Conservation (phyloP, 37 sponge, comb jelly and placozoan genomes). For the Haliclona indistincta region DNA sequence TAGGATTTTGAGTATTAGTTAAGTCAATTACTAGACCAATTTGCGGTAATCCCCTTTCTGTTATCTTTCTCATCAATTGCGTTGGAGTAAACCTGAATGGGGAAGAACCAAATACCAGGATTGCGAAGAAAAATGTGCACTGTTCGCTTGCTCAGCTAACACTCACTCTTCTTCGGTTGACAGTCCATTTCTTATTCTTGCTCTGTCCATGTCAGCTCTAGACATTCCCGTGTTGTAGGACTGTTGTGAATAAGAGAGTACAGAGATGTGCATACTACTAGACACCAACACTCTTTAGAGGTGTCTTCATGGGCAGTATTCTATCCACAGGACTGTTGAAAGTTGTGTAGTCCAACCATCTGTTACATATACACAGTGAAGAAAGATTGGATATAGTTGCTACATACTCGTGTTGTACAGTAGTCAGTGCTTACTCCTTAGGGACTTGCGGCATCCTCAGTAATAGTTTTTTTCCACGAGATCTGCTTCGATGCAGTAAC, state of each 20-base stretch:
- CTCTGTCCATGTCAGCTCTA: neutral
- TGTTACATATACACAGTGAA: neutral
- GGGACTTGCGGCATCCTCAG: too few relatives aligned
- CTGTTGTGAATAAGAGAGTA: slow-evolving; percentile 15
- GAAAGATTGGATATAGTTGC: too few relatives aligned
- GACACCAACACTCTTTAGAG: slow-evolving; percentile 61
- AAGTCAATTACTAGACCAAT: slow-evolving; percentile 78
- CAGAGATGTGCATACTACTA: neutral
- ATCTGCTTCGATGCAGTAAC: too few relatives aligned
- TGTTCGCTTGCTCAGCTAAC: too few relatives aligned
- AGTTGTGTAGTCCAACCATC: slow-evolving; percentile 78
- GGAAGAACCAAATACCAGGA: too few relatives aligned
- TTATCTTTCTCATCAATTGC: slow-evolving; percentile 38
- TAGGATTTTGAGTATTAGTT: slow-evolving; percentile 64
- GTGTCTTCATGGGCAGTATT: slow-evolving; percentile 80
- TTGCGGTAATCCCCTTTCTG: slow-evolving; percentile 14
- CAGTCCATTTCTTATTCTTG: slow-evolving; percentile 15
- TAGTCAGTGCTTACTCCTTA: too few relatives aligned
- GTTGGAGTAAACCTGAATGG: slow-evolving; percentile 67
- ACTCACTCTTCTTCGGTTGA: slow-evolving; percentile 44
- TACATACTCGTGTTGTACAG: too few relatives aligned
- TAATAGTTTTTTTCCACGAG: too few relatives aligned
- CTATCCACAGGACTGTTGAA: slow-evolving; percentile 52
- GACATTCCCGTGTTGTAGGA: slow-evolving; percentile 31
- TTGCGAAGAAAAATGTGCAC: too few relatives aligned